Base-by-base conservation (phyloP, 2,888 invertebrate species). In the Brassicogethes aeneus region DNA sequence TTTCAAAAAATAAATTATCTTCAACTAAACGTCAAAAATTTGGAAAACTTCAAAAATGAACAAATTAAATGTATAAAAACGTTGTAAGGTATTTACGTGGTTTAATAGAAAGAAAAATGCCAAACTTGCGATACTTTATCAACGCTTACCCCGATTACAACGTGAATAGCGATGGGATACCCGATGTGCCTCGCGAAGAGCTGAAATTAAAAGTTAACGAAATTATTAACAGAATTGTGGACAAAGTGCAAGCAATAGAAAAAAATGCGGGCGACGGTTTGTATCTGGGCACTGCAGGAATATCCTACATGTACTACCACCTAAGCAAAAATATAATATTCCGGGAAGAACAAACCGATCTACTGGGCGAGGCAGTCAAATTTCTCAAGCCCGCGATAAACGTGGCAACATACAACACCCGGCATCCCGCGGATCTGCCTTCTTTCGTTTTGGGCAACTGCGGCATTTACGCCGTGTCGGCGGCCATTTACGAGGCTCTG, bases 401-500 rank as follows among this genome's bases (percentile, higher is more conserved):
- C 30, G 72, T 73, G 40, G 69, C 71, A 5, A 59, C 66, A 63
- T n/a, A 40, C 41, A 65, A 62, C 44, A 65, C 65, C 34, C 73
- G 72, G 55, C 12, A 53, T 67, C 32, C 32, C 55, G 30, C 69
- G n/a, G 80, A 83, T 44, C 71, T 75, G 35, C 80, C 79, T 10
- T 79, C 82, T 0, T 87, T 89, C 64, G 64, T 90, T 10, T 74
- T 87, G n/a, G 90, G 90, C 2, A 80, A 82, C 56, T 81, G 80
- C 7, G 91, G 91, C 0, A 77, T 85, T 2, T 80, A 79, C 57
- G 86, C 85, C 1, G 69, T 88, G 2, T 81, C 82, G 1, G 73
- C 82, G 0, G 81, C 75, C 15, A 61, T 85, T 14, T 75, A 74
- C 15, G 70, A 74, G 43, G 70, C 70, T 34, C 48, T 69, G 1